Percentiles rank a stretch among this genome's conserved stretches.
Evolutionary conservation across 2,797 vertebrate species (phyloP).

Genomic region (Poeciliopsis infans): DNA sequence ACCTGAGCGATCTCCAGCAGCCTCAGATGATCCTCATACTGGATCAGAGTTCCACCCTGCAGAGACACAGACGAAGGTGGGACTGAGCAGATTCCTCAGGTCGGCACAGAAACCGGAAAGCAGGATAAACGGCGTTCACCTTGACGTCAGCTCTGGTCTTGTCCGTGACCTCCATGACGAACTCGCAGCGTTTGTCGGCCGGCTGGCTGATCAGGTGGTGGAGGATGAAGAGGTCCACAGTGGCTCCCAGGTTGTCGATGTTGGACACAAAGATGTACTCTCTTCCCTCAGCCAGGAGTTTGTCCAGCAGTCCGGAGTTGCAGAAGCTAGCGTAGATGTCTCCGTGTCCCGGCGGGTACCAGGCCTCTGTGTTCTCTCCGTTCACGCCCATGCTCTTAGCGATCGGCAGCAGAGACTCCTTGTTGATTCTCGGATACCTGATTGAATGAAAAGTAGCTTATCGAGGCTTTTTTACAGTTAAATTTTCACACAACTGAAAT

Average conservation of each 20-base stretch:
- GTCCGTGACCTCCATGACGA: slow-evolving; percentile 99
- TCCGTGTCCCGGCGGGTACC: slow-evolving; percentile 96
- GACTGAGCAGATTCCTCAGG: background rate
- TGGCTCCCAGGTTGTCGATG: slow-evolving; percentile 98
- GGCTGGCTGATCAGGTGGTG: slow-evolving; percentile 94
- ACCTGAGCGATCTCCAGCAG: slow-evolving; percentile 98
- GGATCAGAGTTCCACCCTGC: slow-evolving; percentile 95
- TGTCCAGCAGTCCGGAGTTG: slow-evolving; percentile 92
- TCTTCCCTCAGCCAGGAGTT: slow-evolving; percentile 88
- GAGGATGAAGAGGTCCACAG: slow-evolving; percentile 95
- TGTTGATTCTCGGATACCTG: slow-evolving; percentile 96
- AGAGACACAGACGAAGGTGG: background rate
- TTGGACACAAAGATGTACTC: slow-evolving; percentile 99
- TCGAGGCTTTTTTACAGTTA: background rate
- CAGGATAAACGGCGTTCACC: slow-evolving; percentile 65
- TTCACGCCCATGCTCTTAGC: slow-evolving; percentile 85
- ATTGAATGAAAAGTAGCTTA: too few species aligned
- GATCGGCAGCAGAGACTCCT: slow-evolving; percentile 93
- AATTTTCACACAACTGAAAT: background rate
- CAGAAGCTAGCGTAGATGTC: slow-evolving; percentile 95
- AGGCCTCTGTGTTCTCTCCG: slow-evolving; percentile 89
- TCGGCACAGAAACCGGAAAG: background rate
- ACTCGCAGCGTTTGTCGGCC: slow-evolving; percentile 91
- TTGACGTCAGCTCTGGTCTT: slow-evolving; percentile 97
- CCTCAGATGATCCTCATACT: slow-evolving; percentile 92